Evolutionary conservation across 2,113 vertebrate species (phyloP), one percentile per base, ranked within the genome.

Genomic region (Empidonax alnorum): DNA sequence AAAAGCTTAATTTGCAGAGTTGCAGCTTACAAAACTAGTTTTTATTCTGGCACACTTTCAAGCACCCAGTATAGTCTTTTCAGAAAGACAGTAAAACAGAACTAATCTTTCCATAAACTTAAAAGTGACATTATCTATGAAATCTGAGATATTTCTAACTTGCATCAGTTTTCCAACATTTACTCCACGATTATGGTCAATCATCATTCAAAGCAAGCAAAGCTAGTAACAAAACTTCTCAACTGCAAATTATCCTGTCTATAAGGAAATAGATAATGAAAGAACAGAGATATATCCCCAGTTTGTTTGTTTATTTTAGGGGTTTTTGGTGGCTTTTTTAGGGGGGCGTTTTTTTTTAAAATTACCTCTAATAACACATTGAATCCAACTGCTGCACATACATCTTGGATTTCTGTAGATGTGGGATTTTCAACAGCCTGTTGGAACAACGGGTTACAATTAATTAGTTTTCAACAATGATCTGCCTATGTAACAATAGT

Each of bases 371-470:
- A 58, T 50, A 98, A 97, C 31, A 98, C 99, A 19, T 99, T 99
- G 91, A 99, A 95, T 94, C 99, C 99, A 73, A 98, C 98, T 12
- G 99, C 99, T 67, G 97, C 97, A 83, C 99, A 98, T 6, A 99
- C 99, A 93, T 99, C 99, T 79, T 98, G 98, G 96, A 99, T 99
- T 98, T 99, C 99, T 6, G 98, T 96, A 94, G 99, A 99, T 2
- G 99, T 99, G 13, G 99, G 99, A 84, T 99, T 99, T 97, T 99
- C 99, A 97, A 99, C 99, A 63, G 98, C 99, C 99, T 99, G 72
- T 90, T 91, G 89, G 62, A 95, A 68, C 14, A 84, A 79, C 9
- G 12, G 11, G 10, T 61, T 62, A 74, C 28, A 41, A 44, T 25
- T 74, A 59, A 37, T 76, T 65, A 28, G 21, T 49, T 49, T 63